Evolutionary conservation across 37 sponge, comb jelly and placozoan species (phyloP).

Genomic region (Halisarca cf. caerulea): DNA sequence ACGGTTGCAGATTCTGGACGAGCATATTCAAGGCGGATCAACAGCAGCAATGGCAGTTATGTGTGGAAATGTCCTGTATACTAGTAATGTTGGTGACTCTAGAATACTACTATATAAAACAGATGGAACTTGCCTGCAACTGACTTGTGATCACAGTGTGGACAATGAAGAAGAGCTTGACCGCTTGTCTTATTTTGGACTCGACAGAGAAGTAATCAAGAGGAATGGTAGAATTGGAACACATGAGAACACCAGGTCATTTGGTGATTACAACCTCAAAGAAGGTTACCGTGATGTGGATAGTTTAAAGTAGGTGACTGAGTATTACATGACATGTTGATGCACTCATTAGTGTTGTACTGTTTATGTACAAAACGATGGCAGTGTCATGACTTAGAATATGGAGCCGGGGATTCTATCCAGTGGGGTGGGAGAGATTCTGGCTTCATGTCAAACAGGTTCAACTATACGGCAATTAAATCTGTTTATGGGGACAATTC

Average conservation of each 20-base stretch:
- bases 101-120: conserved; percentile 66
- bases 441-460: too few relatives aligned
- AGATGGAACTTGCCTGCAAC: conserved; percentile 29
- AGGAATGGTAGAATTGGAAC: conserved; percentile 75
- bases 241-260: conserved; percentile 89
- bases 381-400: too few relatives aligned
- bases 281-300: conserved; percentile 93
- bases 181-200: conserved; percentile 64
- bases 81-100: conserved; percentile 93
- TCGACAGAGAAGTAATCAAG: conserved; percentile 60
- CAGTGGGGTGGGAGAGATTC: too few relatives aligned
- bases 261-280: conserved; percentile 93
- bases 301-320: conserved; percentile 70
- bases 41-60: conserved; percentile 84
- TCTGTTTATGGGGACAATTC: too few relatives aligned
- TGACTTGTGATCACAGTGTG: conserved; percentile 82
- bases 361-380: not conserved
- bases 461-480: too few relatives aligned
- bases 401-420: too few relatives aligned
- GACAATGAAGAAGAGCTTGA: conserved; percentile 83
- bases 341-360: not conserved
- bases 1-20: conserved; percentile 62
- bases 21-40: conserved; percentile 71
- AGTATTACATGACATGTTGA: too few relatives aligned
- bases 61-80: conserved; percentile 65